These are phyloP conservation scores for Pseudomyrmex sp. DNA, from an alignment of 1,140 invertebrate genomes.

Conservation along the genomic window DNA sequence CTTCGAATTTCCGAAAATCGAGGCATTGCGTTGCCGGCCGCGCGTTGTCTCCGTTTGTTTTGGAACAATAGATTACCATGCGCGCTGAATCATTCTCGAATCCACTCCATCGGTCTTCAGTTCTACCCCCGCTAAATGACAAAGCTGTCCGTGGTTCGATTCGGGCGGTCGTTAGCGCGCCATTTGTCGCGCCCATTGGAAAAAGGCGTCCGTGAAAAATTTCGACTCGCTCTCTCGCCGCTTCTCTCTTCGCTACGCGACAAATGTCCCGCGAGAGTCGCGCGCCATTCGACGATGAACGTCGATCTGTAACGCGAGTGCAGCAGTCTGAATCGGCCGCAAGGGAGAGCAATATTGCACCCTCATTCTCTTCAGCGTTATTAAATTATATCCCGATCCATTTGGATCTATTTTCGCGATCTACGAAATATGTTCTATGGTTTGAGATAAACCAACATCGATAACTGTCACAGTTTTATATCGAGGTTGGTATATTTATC, in stretches of 20 bases:
- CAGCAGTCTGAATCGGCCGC: conserved; percentile 31
- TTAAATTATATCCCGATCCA: conserved; percentile 47
- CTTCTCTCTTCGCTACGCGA: neutral
- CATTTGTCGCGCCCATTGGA: conserved; percentile 49
- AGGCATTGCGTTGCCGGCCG: neutral
- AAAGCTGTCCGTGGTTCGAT: conserved; percentile 45
- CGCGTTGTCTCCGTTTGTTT: conserved; percentile 60
- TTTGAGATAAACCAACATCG: no score
- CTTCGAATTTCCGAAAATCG: conserved; percentile 12
- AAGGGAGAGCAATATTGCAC: conserved; percentile 3
- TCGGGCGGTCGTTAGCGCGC: conserved; percentile 50
- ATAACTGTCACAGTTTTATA: no score
- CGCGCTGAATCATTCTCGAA: neutral
- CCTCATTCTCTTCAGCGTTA: conserved; percentile 2
- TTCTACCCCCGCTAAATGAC: conserved; percentile 50
- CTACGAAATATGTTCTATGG: neutral
- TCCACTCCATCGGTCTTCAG: conserved; percentile 13
- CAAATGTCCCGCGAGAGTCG: conserved; percentile 10
- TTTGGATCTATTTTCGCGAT: conserved; percentile 34
- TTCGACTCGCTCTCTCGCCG: conserved; percentile 23
- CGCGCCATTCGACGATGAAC: conserved; percentile 34
- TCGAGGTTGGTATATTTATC: no score
- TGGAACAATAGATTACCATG: conserved; percentile 59
- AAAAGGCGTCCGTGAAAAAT: conserved; percentile 66
- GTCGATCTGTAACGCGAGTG: conserved; percentile 42